These are phyloP conservation scores for Drosophila equinoxialis DNA, from an alignment of 1,140 invertebrate species.

Conservation along the genomic window DNA sequence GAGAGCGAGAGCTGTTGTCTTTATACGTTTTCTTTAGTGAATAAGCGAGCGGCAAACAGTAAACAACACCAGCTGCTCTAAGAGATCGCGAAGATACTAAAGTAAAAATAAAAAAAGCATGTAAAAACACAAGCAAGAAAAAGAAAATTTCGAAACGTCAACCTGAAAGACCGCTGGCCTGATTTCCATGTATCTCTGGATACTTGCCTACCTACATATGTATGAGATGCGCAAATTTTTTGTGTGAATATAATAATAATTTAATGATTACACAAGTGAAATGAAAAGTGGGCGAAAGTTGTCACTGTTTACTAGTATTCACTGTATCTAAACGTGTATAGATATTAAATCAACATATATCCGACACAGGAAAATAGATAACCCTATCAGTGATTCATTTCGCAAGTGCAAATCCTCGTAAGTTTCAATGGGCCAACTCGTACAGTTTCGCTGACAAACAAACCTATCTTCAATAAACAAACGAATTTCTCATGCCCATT, in stretches of 20 bases:
- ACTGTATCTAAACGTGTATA: neutral
- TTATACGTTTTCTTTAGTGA: constrained; percentile 64
- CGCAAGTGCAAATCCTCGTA: constrained; percentile 35
- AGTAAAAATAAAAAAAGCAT: constrained; percentile 18
- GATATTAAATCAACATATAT: too few relatives aligned
- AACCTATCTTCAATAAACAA: constrained; percentile 31
- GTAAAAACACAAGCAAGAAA: constrained; percentile 9
- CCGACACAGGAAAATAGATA: constrained; percentile 27
- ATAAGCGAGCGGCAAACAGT: constrained; percentile 73
- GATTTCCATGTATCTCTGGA: constrained; percentile 7
- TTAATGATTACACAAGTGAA: constrained; percentile 55
- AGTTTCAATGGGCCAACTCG: constrained; percentile 31
- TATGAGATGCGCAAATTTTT: constrained; percentile 36
- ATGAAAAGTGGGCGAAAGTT: constrained; percentile 48
- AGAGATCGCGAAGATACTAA: constrained; percentile 15
- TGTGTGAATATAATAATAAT: constrained; percentile 29
- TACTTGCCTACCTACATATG: constrained; percentile 28
- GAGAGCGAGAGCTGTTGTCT: constrained; percentile 46
- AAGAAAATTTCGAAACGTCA: constrained; percentile 55
- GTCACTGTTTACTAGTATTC: constrained; percentile 14
- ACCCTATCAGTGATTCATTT: constrained; percentile 33
- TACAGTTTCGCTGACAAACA: constrained; percentile 50
- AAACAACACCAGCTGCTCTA: constrained; percentile 61
- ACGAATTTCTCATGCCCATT: constrained; percentile 42
- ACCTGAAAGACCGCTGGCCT: constrained; percentile 33